These are phyloP conservation scores for Lophochroa leadbeateri DNA, from an alignment of 2,113 vertebrate genomes.

Conservation along the genomic window DNA sequence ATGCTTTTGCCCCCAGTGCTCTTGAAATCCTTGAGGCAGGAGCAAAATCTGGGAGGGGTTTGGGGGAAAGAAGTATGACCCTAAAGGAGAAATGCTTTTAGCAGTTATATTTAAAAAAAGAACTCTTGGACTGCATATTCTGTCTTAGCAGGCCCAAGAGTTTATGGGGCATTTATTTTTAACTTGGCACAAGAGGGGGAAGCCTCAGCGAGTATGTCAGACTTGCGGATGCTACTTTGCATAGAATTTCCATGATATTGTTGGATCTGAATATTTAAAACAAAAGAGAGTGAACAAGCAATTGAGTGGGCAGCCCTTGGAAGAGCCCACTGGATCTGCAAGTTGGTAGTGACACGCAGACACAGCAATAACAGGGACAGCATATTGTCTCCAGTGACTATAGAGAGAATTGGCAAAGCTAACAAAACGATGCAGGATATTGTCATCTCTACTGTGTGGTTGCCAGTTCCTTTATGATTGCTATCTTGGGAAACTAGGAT, in stretches of 20 bases:
- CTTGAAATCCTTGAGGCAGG: background rate
- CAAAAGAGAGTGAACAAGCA: background rate
- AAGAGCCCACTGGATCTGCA: conserved; percentile 13
- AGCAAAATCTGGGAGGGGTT: background rate
- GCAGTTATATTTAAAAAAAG: background rate
- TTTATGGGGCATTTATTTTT: conserved; percentile 35
- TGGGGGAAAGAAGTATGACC: background rate
- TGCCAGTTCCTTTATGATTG: conserved; percentile 14
- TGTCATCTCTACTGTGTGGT: background rate
- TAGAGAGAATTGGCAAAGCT: background rate
- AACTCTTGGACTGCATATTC: background rate
- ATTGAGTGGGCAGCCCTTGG: background rate
- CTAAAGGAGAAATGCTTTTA: background rate
- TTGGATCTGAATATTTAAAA: background rate
- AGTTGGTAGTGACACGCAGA: background rate
- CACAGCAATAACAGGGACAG: background rate
- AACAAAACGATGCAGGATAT: background rate
- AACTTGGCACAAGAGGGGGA: background rate
- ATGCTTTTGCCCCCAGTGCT: background rate
- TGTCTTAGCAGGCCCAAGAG: background rate
- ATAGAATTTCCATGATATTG: background rate
- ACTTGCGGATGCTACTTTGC: conserved; percentile 8
- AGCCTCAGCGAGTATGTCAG: background rate
- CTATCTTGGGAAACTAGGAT: conserved; percentile 1
- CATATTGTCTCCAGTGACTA: background rate